Evolutionary conservation across 2,797 vertebrate genomes (phyloP), one percentile per base, ranked within the genome.

Genomic region (Chloroceryle amazona): DNA sequence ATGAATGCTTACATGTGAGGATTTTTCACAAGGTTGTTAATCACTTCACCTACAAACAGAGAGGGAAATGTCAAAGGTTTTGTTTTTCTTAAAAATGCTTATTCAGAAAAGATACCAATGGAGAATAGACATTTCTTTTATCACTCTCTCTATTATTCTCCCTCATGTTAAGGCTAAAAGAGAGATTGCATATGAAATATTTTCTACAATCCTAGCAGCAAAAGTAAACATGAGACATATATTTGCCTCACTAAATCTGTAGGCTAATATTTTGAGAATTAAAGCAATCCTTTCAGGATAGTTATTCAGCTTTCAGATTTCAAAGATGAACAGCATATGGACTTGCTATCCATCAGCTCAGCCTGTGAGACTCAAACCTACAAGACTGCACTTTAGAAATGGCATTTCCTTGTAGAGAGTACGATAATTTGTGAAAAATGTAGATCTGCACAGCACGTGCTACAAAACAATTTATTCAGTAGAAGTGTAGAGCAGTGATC

Each of bases 291-390:
- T 89, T 96, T 80, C 80, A 81, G 54, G 35, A 49, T 61, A 87
- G 78, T 80, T 95, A 85, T 79, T 93, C 74, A 90, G 76, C 55
- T 35, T 52, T 74, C 57, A 46, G 22, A 72, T 93, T 96, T 91
- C 72, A 91, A 93, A 96, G 23, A 70, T 29, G 10, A 42, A 41
- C 2, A 7, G 74, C 44, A 49, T 68, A 81, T 57, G 52, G 70
- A 20, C 23, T 82, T 65, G 60, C 88, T 51, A 51, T 97, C 88
- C 80, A 75, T 91, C 86, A 92, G 44, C 70, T 85, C 85, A 91
- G 74, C 31, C 81, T 60, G 39, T 42, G 33, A 91, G 58, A 20
- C 76, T 87, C 82, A 74, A 79, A 71, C 47, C 54, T 49, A 91
- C 51, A 89, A 86, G 78, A 49, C 42, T 33, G 20, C 44, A 46